Base-by-base conservation (phyloP, 2,113 vertebrate genomes). In the Dolichallabes microphthalmus region DNA sequence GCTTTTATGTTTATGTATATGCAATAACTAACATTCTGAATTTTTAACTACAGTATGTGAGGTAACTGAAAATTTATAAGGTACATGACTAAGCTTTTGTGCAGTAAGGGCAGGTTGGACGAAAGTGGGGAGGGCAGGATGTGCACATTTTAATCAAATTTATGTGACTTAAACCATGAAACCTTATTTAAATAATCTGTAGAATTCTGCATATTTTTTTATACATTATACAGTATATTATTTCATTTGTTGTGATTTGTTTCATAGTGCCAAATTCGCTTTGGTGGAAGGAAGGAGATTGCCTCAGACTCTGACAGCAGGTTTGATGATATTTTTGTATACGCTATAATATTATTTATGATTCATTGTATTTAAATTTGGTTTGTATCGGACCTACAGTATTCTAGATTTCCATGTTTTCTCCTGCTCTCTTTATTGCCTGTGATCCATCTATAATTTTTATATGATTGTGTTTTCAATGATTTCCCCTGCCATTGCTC, bases 241-340 rank as follows among this genome's bases (percentile, higher is more conserved):
- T 53, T 60, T 32, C 4, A 35, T 63, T 30, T 35, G 19, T 25
- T 53, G 7, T 52, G 3, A 25, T 64, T 30, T 76, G 90, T 79
- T 87, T 79, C 93, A 7, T 94, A 99, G 98, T 99, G 98, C 93
- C 98, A 99, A 93, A 99, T 99, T 90, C 96, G 98, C 66, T 99
- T 99, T 89, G 98, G 98, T 93, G 98, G 98, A 91, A 96, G 97
- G 90, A 99, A 99, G 90, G 98, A 99, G 94, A 99, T 99, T 55
- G 98, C 98, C 71, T 98, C 98, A 0, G 98, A 99, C 93, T 97
- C 97, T 2, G 98, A 99, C 93, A 99, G 98, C 96, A 97, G 98
- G 98, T 99, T 92, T 95, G 89, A 82, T 61, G 27, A 66, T 27
- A 27, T 60, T 15, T 14, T 32, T 53, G 20, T 2, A 32, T 78